phyloP scores from a whole-genome alignment of 2,797 vertebrate genomes.

The Buceros bicornis region DNA sequence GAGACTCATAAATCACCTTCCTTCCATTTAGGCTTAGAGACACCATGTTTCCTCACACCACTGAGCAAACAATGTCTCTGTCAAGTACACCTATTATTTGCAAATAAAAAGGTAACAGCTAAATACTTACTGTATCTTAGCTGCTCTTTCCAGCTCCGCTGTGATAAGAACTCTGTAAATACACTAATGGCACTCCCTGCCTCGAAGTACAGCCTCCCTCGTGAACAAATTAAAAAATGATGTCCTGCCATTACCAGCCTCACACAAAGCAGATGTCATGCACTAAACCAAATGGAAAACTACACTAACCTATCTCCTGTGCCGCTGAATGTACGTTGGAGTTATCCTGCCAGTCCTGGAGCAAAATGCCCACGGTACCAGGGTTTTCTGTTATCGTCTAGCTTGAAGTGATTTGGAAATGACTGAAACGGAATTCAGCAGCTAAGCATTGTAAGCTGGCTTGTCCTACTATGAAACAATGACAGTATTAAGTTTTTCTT shows the following conservation, averaged over 20 bases:
- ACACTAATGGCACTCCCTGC: neutral
- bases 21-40: neutral
- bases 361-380: neutral
- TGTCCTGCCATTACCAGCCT: neutral
- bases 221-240: neutral
- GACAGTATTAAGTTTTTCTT: neutral
- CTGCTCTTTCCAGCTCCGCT: neutral
- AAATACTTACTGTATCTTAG: neutral
- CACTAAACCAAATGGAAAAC: neutral
- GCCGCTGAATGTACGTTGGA: neutral
- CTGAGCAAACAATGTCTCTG: neutral
- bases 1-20: neutral
- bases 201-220: neutral
- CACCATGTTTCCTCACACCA: neutral
- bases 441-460: neutral
- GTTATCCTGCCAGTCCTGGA: neutral
- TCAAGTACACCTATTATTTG: slow-evolving; percentile 18
- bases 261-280: neutral
- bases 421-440: neutral
- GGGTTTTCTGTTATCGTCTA: neutral
- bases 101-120: neutral
- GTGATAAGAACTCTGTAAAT: slow-evolving; percentile 4
- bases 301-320: neutral
- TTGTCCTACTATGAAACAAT: neutral
- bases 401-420: neutral